Evolutionary conservation across 1,140 invertebrate species (phyloP), one percentile per base, ranked within the genome.

Genomic region (Drosophila nigrodunni): DNA sequence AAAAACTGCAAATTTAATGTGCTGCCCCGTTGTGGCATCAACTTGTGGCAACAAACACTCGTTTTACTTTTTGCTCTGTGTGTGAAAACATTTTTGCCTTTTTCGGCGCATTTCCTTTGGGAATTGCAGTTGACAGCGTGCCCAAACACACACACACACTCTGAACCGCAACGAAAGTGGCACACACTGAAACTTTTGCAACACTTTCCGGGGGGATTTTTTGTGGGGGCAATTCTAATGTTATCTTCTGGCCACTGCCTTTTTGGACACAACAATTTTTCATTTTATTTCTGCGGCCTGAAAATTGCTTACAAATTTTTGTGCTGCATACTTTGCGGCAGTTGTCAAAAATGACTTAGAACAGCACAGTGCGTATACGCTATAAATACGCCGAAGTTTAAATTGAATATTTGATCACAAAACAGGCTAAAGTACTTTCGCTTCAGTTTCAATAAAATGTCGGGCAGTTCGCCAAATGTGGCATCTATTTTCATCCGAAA

Each of bases 281-380:
- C 83, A 88, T 87, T 83, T 88, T 87, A 88, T 80, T 88, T 73
- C 54, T 52, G 75, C 54, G 47, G 72, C 75, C 65, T 43, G 59
- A 87, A 87, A 88, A 88, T 88, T 87, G 83, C 80, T 78, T 77
- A 87, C 83, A 87, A 87, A 87, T 87, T 88, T 30, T 82, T 68
- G 64, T 79, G 76, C 68, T 77, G 71, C 78, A 76, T 70, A 61
- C 59, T 83, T 69, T 83, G 80, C 41, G 76, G 74, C 54, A 43
- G 52, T 46, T 72, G 54, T 41, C 47, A 54, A 54, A 30, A 64
- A 52, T 21, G 61, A 46, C 18, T 72, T 47, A 37, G 39, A n/a
- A 8, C n/a, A 35, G 34, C 61, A 30, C 49, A 62, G 2, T 59
- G 9, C 25, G 10, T 35, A 44, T 15, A 35, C 25, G 2, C 39